Percentiles rank a stretch among this genome's conserved stretches.
Conservation (phyloP, 2,797 vertebrate species). For the Fistularia commersonii region DNA sequence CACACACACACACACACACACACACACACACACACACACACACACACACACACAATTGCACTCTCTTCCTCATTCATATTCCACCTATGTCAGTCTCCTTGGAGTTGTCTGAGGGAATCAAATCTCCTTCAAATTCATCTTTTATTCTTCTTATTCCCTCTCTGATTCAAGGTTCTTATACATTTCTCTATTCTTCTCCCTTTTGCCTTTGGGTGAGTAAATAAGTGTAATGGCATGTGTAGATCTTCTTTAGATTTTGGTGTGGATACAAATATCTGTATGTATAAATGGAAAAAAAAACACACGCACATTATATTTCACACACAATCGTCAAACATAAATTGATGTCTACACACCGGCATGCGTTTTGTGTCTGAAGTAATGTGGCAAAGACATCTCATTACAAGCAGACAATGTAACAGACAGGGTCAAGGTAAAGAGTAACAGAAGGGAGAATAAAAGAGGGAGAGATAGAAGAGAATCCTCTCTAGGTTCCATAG, state of each 20-base stretch:
- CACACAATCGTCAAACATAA: conserved; percentile 1
- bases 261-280: conserved; percentile 6
- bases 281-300: background rate
- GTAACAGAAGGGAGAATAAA: conserved; percentile 5
- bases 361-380: conserved; percentile 6
- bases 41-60: conserved; percentile 7
- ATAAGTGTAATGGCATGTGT: conserved; percentile 18
- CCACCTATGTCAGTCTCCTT: conserved; percentile 68
- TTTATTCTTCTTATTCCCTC: conserved; percentile 62
- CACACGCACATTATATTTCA: background rate
- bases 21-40: conserved; percentile 7
- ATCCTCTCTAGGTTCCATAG: conserved; percentile 24
- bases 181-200: conserved; percentile 33
- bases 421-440: conserved; percentile 33
- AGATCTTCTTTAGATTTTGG: conserved; percentile 15
- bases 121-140: conserved; percentile 70
- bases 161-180: conserved; percentile 55
- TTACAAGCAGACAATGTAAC: conserved; percentile 18
- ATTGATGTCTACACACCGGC: background rate
- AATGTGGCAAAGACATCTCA: conserved; percentile 13
- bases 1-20: conserved; percentile 8
- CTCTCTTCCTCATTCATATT: conserved; percentile 66
- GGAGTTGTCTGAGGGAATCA: conserved; percentile 69
- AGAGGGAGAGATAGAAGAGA: conserved; percentile 17
- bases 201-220: conserved; percentile 24